A percentile compares a stretch with the other conserved stretches of the same genome.
Evolutionary conservation across 1,140 invertebrate species (phyloP).

Genomic region (Holotrichia oblita): DNA sequence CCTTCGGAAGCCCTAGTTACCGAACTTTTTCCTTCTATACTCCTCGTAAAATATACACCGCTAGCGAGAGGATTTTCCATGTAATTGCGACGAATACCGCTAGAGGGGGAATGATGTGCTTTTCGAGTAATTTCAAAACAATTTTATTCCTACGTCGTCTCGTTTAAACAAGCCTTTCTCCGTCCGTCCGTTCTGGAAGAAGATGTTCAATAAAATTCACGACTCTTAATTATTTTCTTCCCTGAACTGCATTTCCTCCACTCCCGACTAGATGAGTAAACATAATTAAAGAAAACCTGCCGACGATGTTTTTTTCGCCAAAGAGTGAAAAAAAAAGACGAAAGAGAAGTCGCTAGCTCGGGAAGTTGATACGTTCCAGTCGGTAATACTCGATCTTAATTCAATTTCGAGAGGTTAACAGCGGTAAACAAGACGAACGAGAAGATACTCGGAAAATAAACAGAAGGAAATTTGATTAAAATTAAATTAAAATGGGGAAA

Average conservation of each 20-base stretch:
- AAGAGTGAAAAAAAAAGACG: neutral
- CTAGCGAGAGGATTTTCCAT: too few relatives aligned
- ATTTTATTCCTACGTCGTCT: too few relatives aligned
- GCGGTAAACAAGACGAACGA: neutral
- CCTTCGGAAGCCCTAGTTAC: too few relatives aligned
- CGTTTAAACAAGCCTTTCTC: too few relatives aligned
- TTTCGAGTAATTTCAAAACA: too few relatives aligned
- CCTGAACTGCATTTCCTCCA: neutral
- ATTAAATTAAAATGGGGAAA: slow-evolving; percentile 6
- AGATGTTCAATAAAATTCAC: too few relatives aligned
- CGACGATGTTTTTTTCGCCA: neutral
- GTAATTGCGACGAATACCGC: too few relatives aligned
- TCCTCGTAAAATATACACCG: too few relatives aligned
- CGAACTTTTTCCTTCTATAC: too few relatives aligned
- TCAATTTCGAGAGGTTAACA: neutral
- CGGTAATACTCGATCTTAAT: neutral
- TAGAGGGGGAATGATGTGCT: too few relatives aligned
- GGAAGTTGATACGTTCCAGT: neutral
- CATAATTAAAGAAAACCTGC: neutral
- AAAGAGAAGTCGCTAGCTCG: neutral
- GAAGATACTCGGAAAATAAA: slow-evolving; percentile 4
- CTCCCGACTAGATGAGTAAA: neutral
- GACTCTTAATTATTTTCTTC: neutral
- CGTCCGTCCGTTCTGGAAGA: too few relatives aligned
- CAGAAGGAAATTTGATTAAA: slow-evolving; percentile 14